Conservation (phyloP, 2,113 vertebrate genomes). For the Lepus americanus region DNA sequence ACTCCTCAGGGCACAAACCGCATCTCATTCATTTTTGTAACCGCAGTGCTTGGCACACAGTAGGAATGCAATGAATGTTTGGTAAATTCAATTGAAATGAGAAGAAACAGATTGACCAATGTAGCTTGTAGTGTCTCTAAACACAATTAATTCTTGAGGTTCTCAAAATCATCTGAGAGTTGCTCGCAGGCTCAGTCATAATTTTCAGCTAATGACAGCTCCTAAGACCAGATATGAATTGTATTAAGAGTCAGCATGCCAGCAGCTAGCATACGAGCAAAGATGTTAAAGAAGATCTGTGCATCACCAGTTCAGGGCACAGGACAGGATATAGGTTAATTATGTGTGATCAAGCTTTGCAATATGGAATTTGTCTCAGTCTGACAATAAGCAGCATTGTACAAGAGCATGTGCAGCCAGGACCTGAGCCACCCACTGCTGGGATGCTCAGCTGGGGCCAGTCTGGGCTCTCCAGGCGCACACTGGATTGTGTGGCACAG, state of each 20-base stretch:
- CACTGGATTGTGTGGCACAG: fast-evolving
- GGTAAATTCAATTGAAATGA: conserved; percentile 75
- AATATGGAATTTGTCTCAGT: neutral
- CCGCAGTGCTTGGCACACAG: conserved; percentile 67
- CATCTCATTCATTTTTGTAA: conserved; percentile 61
- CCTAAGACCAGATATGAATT: conserved; percentile 72
- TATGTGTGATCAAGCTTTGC: neutral
- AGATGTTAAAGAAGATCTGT: conserved; percentile 35
- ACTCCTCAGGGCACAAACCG: conserved; percentile 30
- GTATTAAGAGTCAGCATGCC: conserved; percentile 64
- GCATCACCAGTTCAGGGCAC: neutral
- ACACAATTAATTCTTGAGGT: conserved; percentile 75
- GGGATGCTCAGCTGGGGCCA: neutral
- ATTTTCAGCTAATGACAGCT: conserved; percentile 72
- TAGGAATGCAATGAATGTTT: conserved; percentile 73
- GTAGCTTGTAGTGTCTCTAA: conserved; percentile 58
- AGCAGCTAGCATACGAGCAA: conserved; percentile 43
- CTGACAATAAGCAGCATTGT: neutral
- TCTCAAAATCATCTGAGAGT: conserved; percentile 74
- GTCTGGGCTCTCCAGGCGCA: neutral
- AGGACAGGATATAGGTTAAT: conserved; percentile 46
- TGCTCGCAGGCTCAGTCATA: conserved; percentile 67
- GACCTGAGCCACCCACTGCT: neutral
- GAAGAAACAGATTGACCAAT: conserved; percentile 73
- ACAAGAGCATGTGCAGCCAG: neutral